Conservation (phyloP, 2,888 invertebrate species). For the Stenolophus ochropezus region DNA sequence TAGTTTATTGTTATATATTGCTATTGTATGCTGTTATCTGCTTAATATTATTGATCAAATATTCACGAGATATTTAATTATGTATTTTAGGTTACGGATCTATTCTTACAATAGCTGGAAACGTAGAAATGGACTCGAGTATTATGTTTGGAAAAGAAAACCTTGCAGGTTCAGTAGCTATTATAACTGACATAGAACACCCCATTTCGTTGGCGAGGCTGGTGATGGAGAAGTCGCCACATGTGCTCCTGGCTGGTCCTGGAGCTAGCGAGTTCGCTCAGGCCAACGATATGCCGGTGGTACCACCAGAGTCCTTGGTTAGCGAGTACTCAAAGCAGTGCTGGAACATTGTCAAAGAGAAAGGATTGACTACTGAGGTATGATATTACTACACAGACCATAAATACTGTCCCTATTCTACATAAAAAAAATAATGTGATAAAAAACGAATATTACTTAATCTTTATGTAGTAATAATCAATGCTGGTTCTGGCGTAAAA, state of each 20-base stretch:
- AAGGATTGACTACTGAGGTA: constrained; percentile 71
- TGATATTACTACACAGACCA: background rate
- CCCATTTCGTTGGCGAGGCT: constrained; percentile 77
- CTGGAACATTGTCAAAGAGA: constrained; percentile 75
- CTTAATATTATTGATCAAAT: too few species aligned
- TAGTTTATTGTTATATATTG: too few species aligned
- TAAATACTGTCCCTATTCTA: background rate
- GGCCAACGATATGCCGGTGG: constrained; percentile 74
- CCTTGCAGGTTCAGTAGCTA: constrained; percentile 75
- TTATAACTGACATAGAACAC: constrained; percentile 75
- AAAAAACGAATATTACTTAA: too few species aligned
- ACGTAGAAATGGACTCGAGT: constrained; percentile 78
- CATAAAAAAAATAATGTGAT: too few species aligned
- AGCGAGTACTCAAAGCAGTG: constrained; percentile 77
- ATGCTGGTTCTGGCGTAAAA: too few species aligned
- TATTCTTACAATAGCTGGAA: constrained; percentile 74
- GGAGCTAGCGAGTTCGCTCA: constrained; percentile 75
- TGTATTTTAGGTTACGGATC: constrained; percentile 76
- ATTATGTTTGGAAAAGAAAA: constrained; percentile 76
- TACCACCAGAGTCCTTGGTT: constrained; percentile 78
- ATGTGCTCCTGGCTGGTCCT: constrained; percentile 75
- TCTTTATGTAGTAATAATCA: too few species aligned
- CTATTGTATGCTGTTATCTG: too few species aligned
- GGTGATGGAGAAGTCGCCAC: constrained; percentile 75
- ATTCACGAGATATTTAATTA: too few species aligned